Conservation (phyloP, 2,113 vertebrate genomes). For the Hemichromis elongatus region DNA sequence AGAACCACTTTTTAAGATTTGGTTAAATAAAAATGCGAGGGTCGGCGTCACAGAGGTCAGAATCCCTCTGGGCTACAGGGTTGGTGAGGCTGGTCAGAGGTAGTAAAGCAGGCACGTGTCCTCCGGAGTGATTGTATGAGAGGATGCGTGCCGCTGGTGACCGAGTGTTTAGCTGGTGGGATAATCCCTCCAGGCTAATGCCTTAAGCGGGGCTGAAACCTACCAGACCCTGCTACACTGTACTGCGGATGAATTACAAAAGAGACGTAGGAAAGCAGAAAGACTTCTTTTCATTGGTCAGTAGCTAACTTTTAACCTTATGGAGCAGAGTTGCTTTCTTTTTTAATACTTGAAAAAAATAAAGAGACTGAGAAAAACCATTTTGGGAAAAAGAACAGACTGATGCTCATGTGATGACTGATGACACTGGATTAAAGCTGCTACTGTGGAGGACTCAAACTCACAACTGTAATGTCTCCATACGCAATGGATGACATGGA, state of each 20-base stretch:
- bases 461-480: background rate
- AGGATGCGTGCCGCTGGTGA: conserved; percentile 27
- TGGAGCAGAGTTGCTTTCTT: background rate
- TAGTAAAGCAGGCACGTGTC: conserved; percentile 45
- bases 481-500: background rate
- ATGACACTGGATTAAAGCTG: conserved; percentile 12
- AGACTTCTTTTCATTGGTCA: background rate
- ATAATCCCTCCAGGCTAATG: conserved; percentile 57
- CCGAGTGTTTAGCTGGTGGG: conserved; percentile 24
- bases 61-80: background rate
- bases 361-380: background rate
- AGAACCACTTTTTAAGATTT: background rate
- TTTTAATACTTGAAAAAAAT: background rate
- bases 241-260: background rate
- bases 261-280: background rate
- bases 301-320: background rate
- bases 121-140: conserved; percentile 6
- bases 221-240: conserved; percentile 24
- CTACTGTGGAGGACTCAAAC: background rate
- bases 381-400: background rate
- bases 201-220: conserved; percentile 52
- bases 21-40: background rate
- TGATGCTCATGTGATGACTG: background rate
- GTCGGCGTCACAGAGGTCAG: conserved; percentile 17
- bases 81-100: background rate